A percentile compares a stretch with the other conserved stretches of the same genome.
Evolutionary conservation across 2,888 invertebrate genomes (phyloP).

Genomic region (Luperina testacea): DNA sequence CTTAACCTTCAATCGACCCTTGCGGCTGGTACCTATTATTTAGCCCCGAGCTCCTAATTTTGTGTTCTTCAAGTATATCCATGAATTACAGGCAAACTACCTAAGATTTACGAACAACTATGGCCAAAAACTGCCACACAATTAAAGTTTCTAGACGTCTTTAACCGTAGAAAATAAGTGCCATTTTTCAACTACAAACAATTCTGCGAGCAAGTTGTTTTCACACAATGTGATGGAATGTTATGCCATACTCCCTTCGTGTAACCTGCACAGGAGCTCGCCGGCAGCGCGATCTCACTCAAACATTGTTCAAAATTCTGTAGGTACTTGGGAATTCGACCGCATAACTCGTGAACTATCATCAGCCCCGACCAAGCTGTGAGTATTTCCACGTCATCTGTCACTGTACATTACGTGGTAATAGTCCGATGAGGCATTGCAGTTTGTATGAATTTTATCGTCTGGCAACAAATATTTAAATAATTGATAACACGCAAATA

Average conservation of each 20-base stretch:
- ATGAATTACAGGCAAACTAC: neutral
- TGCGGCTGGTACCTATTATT: neutral
- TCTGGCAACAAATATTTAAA: neutral
- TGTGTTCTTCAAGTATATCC: neutral
- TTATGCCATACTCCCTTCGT: conserved; percentile 30
- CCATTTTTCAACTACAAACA: conserved; percentile 35
- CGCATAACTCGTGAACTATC: conserved; percentile 57
- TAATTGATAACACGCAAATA: neutral
- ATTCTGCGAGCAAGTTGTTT: conserved; percentile 17
- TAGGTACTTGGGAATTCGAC: conserved; percentile 47
- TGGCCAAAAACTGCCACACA: neutral
- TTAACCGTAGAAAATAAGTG: neutral
- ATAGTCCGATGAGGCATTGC: neutral
- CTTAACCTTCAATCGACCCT: neutral
- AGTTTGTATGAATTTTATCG: neutral
- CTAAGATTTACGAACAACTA: neutral
- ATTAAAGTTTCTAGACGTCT: conserved; percentile 1
- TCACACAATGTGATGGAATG: conserved; percentile 50
- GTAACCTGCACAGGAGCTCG: conserved; percentile 25
- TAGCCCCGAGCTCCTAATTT: neutral
- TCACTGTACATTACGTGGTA: too few species aligned
- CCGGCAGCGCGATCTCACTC: conserved; percentile 42
- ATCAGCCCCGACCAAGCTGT: conserved; percentile 8
- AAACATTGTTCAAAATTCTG: conserved; percentile 47
- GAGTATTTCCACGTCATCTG: conserved; percentile 29